Conservation (phyloP, 92 coral and sea anemone species). For the Parazoanthus darwini region DNA sequence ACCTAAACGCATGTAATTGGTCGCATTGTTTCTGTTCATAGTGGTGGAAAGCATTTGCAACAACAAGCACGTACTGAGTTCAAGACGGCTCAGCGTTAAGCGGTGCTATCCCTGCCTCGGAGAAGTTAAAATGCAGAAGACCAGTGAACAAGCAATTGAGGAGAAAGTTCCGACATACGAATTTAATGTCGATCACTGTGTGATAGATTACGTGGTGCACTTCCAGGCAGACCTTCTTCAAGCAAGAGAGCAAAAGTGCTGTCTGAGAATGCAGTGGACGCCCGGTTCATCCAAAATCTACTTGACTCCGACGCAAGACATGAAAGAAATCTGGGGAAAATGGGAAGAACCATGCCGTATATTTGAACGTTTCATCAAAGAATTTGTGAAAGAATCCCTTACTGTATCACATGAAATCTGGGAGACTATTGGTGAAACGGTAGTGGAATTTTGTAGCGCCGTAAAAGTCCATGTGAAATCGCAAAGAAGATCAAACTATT, state of each 20-base stretch:
- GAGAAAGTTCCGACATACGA: background rate
- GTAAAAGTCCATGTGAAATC: constrained; percentile 9
- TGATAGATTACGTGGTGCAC: constrained; percentile 3
- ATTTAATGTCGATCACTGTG: background rate
- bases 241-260: constrained; percentile 10
- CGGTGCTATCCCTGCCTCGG: constrained; percentile 1
- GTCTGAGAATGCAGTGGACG: constrained; percentile 22
- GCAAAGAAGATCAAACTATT: background rate
- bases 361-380: constrained; percentile 28
- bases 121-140: background rate
- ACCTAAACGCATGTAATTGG: background rate
- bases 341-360: constrained; percentile 1
- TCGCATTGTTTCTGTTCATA: background rate
- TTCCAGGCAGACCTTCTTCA: constrained; percentile 4
- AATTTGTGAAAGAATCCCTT: constrained; percentile 6
- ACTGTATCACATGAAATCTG: constrained; percentile 10
- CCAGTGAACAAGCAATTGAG: background rate
- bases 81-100: background rate
- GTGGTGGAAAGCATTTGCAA: constrained; percentile 21
- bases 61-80: constrained; percentile 20
- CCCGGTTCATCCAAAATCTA: constrained; percentile 21
- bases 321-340: constrained; percentile 27
- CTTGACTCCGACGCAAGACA: constrained; percentile 1
- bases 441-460: constrained; percentile 11
- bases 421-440: background rate